Evolutionary conservation across 2,888 invertebrate genomes (phyloP), one percentile per base, ranked within the genome.

Genomic region (Drosophila subsilvestris): DNA sequence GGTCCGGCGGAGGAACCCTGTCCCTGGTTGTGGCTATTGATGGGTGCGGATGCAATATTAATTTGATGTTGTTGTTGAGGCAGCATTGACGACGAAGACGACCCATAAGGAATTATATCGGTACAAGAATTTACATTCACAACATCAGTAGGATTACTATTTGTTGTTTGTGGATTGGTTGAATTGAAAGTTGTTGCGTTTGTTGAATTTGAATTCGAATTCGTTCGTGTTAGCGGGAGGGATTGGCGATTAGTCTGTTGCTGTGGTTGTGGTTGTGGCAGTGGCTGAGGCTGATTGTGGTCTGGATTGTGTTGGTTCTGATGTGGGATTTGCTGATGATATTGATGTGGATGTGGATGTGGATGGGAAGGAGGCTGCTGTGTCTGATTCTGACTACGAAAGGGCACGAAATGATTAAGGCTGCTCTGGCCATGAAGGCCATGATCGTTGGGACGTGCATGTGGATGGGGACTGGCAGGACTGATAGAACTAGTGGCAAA

Each of bases 121-220:
- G 90, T 91, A 91, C 90, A 91, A 91, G 91, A 91, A 91, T 90
- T 91, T 89, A 91, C 88, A 91, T 91, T 91, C 91, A 91, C 91
- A 91, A 90, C 91, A 91, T 91, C 91, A 91, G 91, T 90, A 91
- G 86, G 83, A 87, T 89, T 90, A 90, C 90, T 91, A 89, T 90
- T 90, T 89, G 89, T 91, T 88, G 90, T 90, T 87, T 37, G 37
- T 37, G 91, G 89, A 86, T 88, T 90, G 78, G 86, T 86, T 89
- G 91, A 83, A 86, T 88, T 89, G 86, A 88, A 83, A 89, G 88
- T 86, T 86, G 89, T 89, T 86, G 92, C 91, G 83, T 92, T 91
- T 75, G 93, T 92, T 79, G 92, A 92, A 76, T 93, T 92, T 86
- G 81, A 79, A 87, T 86, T 87, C 86, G 81, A 79, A 87, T 86